phyloP scores from a whole-genome alignment of 2,888 invertebrate genomes.

The Lithophane ornitopus region DNA sequence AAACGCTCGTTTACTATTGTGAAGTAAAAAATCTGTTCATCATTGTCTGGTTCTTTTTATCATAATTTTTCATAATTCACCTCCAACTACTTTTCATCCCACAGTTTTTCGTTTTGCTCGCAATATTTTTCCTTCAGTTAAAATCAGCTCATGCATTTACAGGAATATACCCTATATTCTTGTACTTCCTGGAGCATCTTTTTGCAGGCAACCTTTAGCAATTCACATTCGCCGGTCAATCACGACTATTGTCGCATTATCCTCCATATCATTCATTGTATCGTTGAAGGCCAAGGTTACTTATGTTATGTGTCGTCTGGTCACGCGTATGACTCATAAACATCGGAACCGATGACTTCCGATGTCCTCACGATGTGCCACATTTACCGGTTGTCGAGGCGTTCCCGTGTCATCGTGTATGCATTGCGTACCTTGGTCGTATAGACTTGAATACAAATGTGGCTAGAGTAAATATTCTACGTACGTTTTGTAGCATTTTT shows the following conservation, averaged over 20 bases:
- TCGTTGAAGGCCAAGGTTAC: slow-evolving; percentile 48
- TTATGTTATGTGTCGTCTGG: slow-evolving; percentile 16
- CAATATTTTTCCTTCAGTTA: background rate
- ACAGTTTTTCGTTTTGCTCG: background rate
- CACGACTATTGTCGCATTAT: slow-evolving; percentile 26
- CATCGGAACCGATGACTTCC: slow-evolving; percentile 44
- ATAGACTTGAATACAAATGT: slow-evolving; percentile 44
- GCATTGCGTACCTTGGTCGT: slow-evolving; percentile 8
- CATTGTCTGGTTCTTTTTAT: no score
- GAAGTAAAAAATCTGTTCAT: background rate
- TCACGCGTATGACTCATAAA: slow-evolving; percentile 56
- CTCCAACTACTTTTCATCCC: background rate
- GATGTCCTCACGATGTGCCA: slow-evolving; percentile 31
- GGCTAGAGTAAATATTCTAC: slow-evolving; percentile 28
- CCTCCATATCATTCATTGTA: slow-evolving; percentile 35
- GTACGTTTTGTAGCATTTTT: slow-evolving; percentile 14
- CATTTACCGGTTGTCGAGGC: slow-evolving; percentile 15
- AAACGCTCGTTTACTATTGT: background rate
- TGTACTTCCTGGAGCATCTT: slow-evolving; percentile 4
- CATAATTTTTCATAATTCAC: background rate
- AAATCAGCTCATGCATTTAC: no score
- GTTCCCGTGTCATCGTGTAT: slow-evolving; percentile 16
- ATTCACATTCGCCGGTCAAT: slow-evolving; percentile 15
- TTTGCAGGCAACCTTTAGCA: slow-evolving; percentile 1
- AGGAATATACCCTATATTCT: no score